Base-by-base conservation (phyloP, 2,113 vertebrate genomes). In the Capricornis sumatraensis region DNA sequence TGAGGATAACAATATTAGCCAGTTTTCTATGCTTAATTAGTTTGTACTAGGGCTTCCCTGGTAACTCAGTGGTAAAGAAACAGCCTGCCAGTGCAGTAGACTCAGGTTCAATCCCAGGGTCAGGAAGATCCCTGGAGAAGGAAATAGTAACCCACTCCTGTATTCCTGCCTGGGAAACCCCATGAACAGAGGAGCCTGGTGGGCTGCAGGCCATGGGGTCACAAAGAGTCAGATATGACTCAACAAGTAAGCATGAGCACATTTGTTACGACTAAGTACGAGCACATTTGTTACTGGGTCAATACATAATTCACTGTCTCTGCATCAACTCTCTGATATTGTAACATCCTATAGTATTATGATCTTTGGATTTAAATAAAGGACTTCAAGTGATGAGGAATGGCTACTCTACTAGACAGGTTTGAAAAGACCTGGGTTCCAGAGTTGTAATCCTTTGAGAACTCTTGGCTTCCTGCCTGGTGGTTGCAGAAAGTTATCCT, bases 11-110 rank as follows among this genome's bases (percentile, higher is more conserved):
- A 57, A n/a, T 2, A 84, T 17, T 33, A 52, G 28, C 50, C 45
- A 71, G 14, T 85, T 96, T 93, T 86, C 55, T 89, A 86, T 96
- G 40, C 21, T 85, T 55, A 21, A 15, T 92, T 87, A 55, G n/a
- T 92, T 92, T 85, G 23, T 76, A 76, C 71, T 76, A 76, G 23
- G 40, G 71, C 23, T 76, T 27, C 6, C 71, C 36, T 43, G 23
- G 23, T 43, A 40, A 76, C 71, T 23, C 9, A 74, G 36, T 43
- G 36, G 71, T 74, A 74, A 25, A 43, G 36, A 74, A 74, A 7
- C 12, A 76, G 23, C 12, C 71, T 76, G 40, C 71, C 71, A 27
- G 40, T 15, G 36, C 71, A 76, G 71, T 25, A 27, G 71, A 74
- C 67, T 40, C 67, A 74, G n/a, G 10, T 74, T 71, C 19, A 71